Conservation (phyloP, 2,888 invertebrate genomes). For the Trissolcus brochymenae region DNA sequence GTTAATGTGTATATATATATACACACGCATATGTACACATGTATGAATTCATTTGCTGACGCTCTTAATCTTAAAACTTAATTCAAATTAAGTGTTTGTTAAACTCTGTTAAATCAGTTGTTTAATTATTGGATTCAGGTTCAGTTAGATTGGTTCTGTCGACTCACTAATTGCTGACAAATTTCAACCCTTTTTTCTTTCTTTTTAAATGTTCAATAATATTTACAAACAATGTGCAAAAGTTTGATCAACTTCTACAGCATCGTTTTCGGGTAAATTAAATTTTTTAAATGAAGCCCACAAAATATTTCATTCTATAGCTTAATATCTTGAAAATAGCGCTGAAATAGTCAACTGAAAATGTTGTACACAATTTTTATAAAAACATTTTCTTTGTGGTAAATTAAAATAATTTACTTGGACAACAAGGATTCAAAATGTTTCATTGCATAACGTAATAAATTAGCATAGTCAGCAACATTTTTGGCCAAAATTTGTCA, state of each 20-base stretch:
- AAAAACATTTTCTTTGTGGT: no score
- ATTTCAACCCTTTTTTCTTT: no score
- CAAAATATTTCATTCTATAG: no score
- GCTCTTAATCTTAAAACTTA: slow-evolving; percentile 47
- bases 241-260: no score
- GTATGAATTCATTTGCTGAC: slow-evolving; percentile 26
- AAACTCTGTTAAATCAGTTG: slow-evolving; percentile 34
- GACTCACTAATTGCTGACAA: no score
- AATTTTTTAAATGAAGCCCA: background rate
- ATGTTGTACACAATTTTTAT: no score
- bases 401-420: no score
- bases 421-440: background rate
- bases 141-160: slow-evolving; percentile 1
- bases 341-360: no score
- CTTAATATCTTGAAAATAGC: no score
- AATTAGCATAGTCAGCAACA: background rate
- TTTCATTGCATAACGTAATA: background rate
- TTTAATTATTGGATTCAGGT: background rate
- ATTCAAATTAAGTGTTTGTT: slow-evolving; percentile 8
- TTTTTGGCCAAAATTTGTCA: slow-evolving; percentile 1
- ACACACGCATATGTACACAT: background rate
- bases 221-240: no score
- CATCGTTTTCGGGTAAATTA: background rate
- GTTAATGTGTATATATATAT: slow-evolving; percentile 45
- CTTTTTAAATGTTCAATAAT: no score